Percentiles rank a stretch among this genome's conserved stretches.
phyloP scores from a whole-genome alignment of 1,140 invertebrate species.

The Eurosta solidaginis region DNA sequence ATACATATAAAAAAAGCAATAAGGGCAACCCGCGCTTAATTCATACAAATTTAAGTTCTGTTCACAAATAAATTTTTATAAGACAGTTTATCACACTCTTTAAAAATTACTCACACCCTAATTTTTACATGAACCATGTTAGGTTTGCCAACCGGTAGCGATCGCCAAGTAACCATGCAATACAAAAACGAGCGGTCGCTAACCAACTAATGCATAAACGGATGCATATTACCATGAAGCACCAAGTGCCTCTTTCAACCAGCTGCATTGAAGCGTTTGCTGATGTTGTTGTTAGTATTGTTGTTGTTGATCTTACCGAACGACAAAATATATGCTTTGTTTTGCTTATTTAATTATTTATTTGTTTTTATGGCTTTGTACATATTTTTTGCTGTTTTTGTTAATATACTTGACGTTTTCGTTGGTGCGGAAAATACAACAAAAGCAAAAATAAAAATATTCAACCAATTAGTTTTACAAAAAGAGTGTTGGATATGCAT shows the following conservation, averaged over 20 bases:
- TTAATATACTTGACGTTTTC: background rate
- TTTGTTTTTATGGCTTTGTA: background rate
- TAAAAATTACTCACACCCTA: background rate
- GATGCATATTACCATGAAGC: background rate
- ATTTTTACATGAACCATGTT: background rate
- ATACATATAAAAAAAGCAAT: no score
- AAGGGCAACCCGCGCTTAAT: no score
- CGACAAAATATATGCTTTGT: background rate
- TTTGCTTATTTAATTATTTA: background rate
- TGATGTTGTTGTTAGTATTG: background rate
- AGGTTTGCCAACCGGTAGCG: background rate
- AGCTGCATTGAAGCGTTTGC: background rate
- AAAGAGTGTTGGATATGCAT: background rate
- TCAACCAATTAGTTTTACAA: conserved; percentile 18
- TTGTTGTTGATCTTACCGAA: background rate
- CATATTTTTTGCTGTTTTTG: background rate
- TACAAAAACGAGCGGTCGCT: background rate
- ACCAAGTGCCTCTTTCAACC: background rate
- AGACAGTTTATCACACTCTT: no score
- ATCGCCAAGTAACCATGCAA: conserved; percentile 2
- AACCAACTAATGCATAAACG: background rate
- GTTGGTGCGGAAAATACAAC: conserved; percentile 5
- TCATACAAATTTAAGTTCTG: no score
- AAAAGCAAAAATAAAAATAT: background rate
- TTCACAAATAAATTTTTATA: no score